Conservation (phyloP, 2,888 invertebrate genomes). For the Gymnoscelis rufifasciata region DNA sequence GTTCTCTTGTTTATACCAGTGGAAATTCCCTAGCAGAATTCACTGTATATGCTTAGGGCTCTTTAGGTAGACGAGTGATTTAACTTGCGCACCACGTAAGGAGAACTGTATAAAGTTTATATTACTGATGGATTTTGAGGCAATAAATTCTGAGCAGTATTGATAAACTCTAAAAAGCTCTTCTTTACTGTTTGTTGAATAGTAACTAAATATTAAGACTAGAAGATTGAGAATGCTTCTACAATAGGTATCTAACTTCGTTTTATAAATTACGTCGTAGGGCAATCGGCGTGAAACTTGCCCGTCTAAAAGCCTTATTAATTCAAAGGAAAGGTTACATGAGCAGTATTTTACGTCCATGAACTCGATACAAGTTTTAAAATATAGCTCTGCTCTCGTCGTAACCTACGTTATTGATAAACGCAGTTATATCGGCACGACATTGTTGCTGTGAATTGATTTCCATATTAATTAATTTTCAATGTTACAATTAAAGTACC, state of each 20-base stretch:
- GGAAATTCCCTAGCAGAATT: constrained; percentile 24
- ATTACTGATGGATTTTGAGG: too few species aligned
- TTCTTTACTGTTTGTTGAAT: too few species aligned
- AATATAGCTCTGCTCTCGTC: constrained; percentile 11
- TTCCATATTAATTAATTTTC: constrained; percentile 17
- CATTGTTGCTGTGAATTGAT: constrained; percentile 14
- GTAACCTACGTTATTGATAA: constrained; percentile 24
- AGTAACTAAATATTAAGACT: too few species aligned
- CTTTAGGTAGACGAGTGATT: background rate
- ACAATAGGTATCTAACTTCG: too few species aligned
- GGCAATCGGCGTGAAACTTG: too few species aligned
- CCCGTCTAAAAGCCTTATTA: constrained; percentile 1
- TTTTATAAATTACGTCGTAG: too few species aligned
- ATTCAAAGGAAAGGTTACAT: constrained; percentile 12
- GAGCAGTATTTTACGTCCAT: constrained; percentile 16
- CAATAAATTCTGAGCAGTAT: too few species aligned
- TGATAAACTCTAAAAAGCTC: too few species aligned
- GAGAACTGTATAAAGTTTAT: too few species aligned
- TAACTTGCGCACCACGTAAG: background rate
- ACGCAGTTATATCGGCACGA: constrained; percentile 22
- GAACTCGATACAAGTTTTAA: constrained; percentile 13
- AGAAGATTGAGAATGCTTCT: too few species aligned
- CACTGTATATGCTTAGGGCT: background rate
- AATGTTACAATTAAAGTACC: too few species aligned
- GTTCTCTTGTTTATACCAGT: constrained; percentile 23